phyloP scores from a whole-genome alignment of 2,888 invertebrate species.

The Allolobophora icterica region DNA sequence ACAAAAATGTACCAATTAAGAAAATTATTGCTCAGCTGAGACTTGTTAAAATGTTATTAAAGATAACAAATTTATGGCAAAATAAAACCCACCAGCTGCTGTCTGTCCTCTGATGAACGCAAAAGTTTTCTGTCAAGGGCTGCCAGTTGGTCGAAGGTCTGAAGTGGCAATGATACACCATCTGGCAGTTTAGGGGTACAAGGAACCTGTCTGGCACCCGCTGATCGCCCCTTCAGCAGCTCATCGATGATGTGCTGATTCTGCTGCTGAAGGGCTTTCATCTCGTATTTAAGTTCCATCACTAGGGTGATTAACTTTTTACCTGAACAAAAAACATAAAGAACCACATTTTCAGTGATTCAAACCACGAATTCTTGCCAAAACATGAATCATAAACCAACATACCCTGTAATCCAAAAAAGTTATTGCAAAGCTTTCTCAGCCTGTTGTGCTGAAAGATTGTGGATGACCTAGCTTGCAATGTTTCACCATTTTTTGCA shows the following conservation, averaged over 20 bases:
- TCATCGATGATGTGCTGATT: neutral
- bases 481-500: neutral
- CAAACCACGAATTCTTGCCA: too few species aligned
- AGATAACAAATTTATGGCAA: too few species aligned
- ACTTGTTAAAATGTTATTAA: too few species aligned
- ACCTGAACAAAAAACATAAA: neutral
- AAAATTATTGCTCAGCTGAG: too few species aligned
- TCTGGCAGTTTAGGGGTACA: neutral
- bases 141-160: neutral
- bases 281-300: neutral
- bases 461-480: neutral
- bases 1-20: too few species aligned
- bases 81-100: neutral
- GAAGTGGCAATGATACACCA: neutral
- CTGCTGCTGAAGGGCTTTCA: neutral
- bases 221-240: too few species aligned
- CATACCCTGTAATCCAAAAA: too few species aligned
- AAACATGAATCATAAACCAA: too few species aligned
- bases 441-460: too few species aligned
- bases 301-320: neutral
- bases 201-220: neutral
- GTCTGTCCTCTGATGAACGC: neutral
- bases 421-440: too few species aligned
- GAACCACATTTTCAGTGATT: neutral
- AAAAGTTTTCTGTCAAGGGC: neutral